These are phyloP conservation scores for Cerastis rubricosa DNA, from an alignment of 2,888 invertebrate species.

Conservation along the genomic window DNA sequence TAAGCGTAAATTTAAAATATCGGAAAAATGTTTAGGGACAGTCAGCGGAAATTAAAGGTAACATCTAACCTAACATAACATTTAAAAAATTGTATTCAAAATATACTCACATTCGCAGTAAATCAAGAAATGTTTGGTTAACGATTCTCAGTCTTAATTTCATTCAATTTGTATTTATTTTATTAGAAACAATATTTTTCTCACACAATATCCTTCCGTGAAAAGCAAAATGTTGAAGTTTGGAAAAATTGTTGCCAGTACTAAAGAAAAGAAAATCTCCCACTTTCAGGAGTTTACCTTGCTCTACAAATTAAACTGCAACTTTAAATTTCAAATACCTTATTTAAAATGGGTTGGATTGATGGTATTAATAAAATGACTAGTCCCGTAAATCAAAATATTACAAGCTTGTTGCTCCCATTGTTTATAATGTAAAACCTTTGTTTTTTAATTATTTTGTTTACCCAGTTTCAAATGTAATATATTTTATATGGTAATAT, in stretches of 20 bases:
- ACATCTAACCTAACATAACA: slow-evolving; percentile 87
- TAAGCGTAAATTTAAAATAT: slow-evolving; percentile 81
- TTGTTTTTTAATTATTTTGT: neutral
- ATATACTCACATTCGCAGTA: slow-evolving; percentile 80
- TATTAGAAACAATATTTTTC: slow-evolving; percentile 53
- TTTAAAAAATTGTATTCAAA: slow-evolving; percentile 66
- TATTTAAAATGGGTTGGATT: neutral
- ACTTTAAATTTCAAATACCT: neutral
- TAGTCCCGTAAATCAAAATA: no score
- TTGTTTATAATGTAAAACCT: neutral
- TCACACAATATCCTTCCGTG: slow-evolving; percentile 57
- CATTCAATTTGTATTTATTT: slow-evolving; percentile 56
- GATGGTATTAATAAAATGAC: neutral
- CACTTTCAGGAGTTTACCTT: neutral
- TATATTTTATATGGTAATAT: slow-evolving; percentile 48
- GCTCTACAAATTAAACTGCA: no score
- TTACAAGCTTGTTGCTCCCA: neutral
- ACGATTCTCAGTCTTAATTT: slow-evolving; percentile 58
- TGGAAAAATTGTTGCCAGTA: slow-evolving; percentile 53
- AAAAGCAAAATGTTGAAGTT: slow-evolving; percentile 70
- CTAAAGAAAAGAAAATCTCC: slow-evolving; percentile 30
- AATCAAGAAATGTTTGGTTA: slow-evolving; percentile 63
- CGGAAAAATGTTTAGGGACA: slow-evolving; percentile 81
- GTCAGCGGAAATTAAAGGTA: slow-evolving; percentile 86
- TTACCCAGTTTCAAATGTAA: slow-evolving; percentile 14